phyloP scores from a whole-genome alignment of 2,113 vertebrate species.

The Oenanthe melanoleuca region DNA sequence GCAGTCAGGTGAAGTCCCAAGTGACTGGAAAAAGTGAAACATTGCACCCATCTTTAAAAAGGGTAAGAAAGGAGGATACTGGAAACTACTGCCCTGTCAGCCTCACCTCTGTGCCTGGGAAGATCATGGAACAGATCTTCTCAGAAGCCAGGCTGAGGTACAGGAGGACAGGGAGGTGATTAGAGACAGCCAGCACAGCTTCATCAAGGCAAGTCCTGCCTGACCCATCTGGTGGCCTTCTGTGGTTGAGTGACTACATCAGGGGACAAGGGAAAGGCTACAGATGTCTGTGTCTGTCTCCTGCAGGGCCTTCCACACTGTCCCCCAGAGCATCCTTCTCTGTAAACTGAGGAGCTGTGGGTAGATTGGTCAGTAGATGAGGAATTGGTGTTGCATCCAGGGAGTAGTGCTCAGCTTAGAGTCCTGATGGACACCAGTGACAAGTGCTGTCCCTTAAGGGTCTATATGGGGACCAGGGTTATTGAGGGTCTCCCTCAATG shows the following conservation, averaged over 20 bases:
- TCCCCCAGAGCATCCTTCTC: background rate
- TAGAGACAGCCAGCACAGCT: background rate
- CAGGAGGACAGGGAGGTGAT: background rate
- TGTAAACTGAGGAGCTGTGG: background rate
- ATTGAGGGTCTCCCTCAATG: background rate
- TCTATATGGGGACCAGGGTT: background rate
- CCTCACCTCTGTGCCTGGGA: background rate
- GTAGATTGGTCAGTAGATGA: background rate
- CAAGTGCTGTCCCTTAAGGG: background rate
- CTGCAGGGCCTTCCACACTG: background rate
- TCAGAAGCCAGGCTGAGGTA: background rate
- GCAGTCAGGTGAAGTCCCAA: background rate
- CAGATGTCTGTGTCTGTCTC: background rate
- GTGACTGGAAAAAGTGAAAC: background rate
- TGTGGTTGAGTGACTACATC: background rate
- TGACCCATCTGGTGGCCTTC: background rate
- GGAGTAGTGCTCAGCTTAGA: background rate
- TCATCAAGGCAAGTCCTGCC: background rate
- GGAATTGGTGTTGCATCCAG: background rate
- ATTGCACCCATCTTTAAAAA: background rate
- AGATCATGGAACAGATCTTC: background rate
- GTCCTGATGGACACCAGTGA: background rate
- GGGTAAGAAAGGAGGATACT: background rate
- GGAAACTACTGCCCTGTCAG: background rate
- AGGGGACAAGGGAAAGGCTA: background rate